phyloP scores from a whole-genome alignment of 2,797 vertebrate genomes.

The Enteromius argenteus region DNA sequence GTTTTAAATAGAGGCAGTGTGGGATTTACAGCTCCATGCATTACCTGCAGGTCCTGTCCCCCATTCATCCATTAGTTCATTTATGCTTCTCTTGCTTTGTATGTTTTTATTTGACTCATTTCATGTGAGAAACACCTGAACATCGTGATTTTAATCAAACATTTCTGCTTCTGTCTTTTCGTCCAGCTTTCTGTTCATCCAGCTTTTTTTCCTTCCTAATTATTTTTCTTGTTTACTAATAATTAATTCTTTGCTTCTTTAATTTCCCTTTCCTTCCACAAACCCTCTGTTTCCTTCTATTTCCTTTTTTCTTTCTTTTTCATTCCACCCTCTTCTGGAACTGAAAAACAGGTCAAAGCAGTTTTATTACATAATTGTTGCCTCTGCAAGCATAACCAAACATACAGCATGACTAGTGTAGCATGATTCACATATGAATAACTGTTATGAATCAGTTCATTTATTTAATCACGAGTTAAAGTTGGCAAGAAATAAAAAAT shows the following conservation, averaged over 20 bases:
- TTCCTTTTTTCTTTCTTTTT: neutral
- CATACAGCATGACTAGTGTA: neutral
- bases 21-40: slow-evolving; percentile 48
- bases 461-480: slow-evolving; percentile 8
- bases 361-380: slow-evolving; percentile 27
- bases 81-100: neutral
- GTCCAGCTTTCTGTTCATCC: neutral
- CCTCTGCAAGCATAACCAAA: slow-evolving; percentile 6
- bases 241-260: neutral
- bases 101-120: neutral
- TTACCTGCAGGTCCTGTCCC: slow-evolving; percentile 42
- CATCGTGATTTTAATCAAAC: neutral
- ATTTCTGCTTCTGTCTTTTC: neutral
- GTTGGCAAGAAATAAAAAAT: neutral
- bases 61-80: slow-evolving; percentile 34
- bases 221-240: neutral
- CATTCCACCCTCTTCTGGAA: neutral
- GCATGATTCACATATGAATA: neutral
- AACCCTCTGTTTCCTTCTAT: neutral
- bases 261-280: neutral
- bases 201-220: neutral
- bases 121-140: neutral
- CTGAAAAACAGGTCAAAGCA: slow-evolving; percentile 1
- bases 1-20: slow-evolving; percentile 48
- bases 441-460: neutral